Conservation (phyloP, 2,888 invertebrate genomes). For the Cyrtodaria siliqua region DNA sequence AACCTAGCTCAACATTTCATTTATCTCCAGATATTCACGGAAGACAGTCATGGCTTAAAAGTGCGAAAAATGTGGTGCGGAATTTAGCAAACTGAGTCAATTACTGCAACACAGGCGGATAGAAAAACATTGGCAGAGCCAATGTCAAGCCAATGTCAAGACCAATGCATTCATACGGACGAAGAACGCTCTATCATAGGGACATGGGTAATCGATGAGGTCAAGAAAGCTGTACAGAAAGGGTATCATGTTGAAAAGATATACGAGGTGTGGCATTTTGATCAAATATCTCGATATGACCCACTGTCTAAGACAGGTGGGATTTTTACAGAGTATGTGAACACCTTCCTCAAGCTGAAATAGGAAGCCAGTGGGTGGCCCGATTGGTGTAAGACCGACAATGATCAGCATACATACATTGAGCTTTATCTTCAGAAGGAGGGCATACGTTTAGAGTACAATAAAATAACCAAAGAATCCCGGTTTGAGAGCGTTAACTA, state of each 20-base stretch:
- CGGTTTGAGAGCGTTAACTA: conserved; percentile 44
- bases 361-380: conserved; percentile 64
- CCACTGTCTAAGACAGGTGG: conserved; percentile 13
- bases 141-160: conserved; percentile 21
- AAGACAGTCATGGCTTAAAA: too few relatives aligned
- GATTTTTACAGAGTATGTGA: conserved; percentile 76
- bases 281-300: conserved; percentile 38
- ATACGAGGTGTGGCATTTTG: conserved; percentile 57
- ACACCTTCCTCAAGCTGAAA: conserved; percentile 45
- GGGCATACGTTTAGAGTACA: conserved; percentile 38
- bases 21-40: too few relatives aligned
- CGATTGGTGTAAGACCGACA: background rate
- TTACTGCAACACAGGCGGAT: too few relatives aligned
- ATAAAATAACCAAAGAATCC: conserved; percentile 24
- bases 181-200: conserved; percentile 35
- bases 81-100: too few relatives aligned
- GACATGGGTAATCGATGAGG: conserved; percentile 31
- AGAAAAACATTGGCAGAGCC: too few relatives aligned
- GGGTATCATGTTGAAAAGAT: conserved; percentile 40
- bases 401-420: conserved; percentile 2
- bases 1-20: too few relatives aligned
- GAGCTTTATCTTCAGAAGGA: conserved; percentile 16
- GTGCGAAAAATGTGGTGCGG: too few relatives aligned
- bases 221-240: conserved; percentile 18
- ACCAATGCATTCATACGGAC: conserved; percentile 26